Conservation (phyloP, 2,888 invertebrate species). For the Calameuta idolon region DNA sequence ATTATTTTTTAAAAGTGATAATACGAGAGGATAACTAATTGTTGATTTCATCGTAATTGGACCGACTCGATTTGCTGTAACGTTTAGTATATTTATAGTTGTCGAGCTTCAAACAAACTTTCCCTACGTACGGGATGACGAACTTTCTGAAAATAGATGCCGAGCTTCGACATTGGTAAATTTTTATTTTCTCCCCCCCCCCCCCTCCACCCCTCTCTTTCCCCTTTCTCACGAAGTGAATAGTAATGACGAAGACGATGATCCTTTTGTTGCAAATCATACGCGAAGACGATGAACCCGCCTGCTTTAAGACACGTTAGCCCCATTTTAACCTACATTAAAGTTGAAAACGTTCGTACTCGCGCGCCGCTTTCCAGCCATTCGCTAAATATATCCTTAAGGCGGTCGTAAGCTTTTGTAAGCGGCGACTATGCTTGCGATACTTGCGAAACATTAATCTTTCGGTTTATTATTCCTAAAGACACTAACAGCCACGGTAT, state of each 20-base stretch:
- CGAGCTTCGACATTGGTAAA: not conserved
- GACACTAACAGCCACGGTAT: not conserved
- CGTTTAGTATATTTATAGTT: not conserved
- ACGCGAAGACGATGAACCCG: not conserved
- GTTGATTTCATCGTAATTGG: constrained; percentile 13
- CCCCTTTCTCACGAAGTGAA: not conserved
- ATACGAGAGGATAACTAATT: constrained; percentile 16
- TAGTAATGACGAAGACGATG: not conserved
- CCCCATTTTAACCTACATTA: not conserved
- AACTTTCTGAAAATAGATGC: not conserved
- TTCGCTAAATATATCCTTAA: not conserved
- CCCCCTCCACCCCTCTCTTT: too few relatives aligned
- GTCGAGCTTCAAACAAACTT: not conserved
- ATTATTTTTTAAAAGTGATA: not conserved
- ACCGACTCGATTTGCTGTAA: not conserved
- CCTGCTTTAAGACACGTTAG: not conserved
- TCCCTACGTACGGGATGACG: not conserved
- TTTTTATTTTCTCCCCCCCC: not conserved
- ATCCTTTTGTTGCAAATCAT: not conserved
- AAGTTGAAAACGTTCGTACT: not conserved
- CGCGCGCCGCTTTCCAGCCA: not conserved
- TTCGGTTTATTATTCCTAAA: not conserved
- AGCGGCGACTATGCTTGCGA: not conserved
- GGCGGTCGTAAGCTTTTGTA: not conserved
- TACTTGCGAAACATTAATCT: not conserved